A percentile compares a stretch with the other conserved stretches of the same genome.
These are phyloP conservation scores for Eulemur albifrons DNA, from an alignment of 2,797 vertebrate genomes.

Conservation along the genomic window DNA sequence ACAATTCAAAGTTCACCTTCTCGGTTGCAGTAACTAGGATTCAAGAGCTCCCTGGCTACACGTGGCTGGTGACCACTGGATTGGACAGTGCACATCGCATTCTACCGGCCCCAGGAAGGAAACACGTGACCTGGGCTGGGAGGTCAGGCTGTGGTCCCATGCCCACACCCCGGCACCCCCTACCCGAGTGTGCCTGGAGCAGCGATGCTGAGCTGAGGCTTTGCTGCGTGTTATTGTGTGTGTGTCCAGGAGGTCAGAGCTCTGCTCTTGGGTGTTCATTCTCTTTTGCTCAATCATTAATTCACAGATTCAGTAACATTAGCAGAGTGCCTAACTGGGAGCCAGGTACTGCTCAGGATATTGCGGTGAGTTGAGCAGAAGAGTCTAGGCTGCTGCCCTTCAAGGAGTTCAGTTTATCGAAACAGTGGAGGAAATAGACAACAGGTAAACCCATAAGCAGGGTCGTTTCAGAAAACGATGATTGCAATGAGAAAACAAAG, in stretches of 20 bases:
- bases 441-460: background rate
- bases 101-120: background rate
- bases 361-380: background rate
- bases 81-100: too few relatives aligned
- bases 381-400: background rate
- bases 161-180: too few relatives aligned
- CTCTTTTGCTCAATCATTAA: background rate
- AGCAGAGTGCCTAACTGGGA: too few relatives aligned
- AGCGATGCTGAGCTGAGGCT: rapidly evolving
- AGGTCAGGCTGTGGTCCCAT: background rate
- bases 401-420: background rate
- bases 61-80: background rate
- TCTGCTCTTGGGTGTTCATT: background rate
- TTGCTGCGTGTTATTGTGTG: background rate
- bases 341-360: background rate
- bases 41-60: background rate
- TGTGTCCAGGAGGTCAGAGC: background rate
- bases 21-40: rapidly evolving
- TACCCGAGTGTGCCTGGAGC: rapidly evolving
- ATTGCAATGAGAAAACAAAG: background rate
- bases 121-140: background rate
- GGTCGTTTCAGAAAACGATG: background rate
- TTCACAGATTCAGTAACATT: background rate
- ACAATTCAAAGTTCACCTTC: background rate
- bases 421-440: background rate